Evolutionary conservation across 2,888 invertebrate species (phyloP), one percentile per base, ranked within the genome.

Genomic region (Torymus tubicola): DNA sequence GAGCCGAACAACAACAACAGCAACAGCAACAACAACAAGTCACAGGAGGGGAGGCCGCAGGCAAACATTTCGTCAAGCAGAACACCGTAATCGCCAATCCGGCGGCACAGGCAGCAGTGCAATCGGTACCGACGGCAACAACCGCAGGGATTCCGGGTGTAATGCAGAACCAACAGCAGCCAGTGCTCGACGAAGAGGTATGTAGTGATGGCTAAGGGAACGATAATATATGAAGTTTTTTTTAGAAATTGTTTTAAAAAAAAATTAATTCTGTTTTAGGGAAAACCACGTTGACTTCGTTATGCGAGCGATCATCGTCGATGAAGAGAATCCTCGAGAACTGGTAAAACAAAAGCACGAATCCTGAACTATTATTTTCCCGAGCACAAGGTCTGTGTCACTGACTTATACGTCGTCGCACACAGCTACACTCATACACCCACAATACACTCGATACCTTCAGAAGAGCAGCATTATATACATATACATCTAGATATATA

Each of bases 171-270:
- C 73, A 64, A 21, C 78, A 80, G 52, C 84, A 61, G 82, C 85
- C 74, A 21, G 5, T 58, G 69, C 71, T 85, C 53, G 87, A 88
- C 14, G 89, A 89, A 76, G 90, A 90, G 89, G 89, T 89, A 71
- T 3, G 24, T 14, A 16, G 5, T 1, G 5, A 1, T 42, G 42
- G 42, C 8, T 8, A 42, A 8, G 42, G 42, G 8, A 8, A 42
- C 0, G 42, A 42, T 42, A 42, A 8, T 42, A 31, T 31, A 31
- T 31, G 31, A 3, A 31, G 31, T 8, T 31, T 31, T 31, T 31
- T 21, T 21, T n/a, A n/a, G n/a, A n/a, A n/a, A n/a, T n/a, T n/a
- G n/a, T n/a, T n/a, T n/a, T n/a, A n/a, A n/a, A n/a, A n/a, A n/a
- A 42, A 42, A 42, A 8, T 42, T 42, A 42, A 42, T 69, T 57